Evolutionary conservation across 1,140 invertebrate species (phyloP), one percentile per base, ranked within the genome.

Genomic region (Zaprionus capensis): DNA sequence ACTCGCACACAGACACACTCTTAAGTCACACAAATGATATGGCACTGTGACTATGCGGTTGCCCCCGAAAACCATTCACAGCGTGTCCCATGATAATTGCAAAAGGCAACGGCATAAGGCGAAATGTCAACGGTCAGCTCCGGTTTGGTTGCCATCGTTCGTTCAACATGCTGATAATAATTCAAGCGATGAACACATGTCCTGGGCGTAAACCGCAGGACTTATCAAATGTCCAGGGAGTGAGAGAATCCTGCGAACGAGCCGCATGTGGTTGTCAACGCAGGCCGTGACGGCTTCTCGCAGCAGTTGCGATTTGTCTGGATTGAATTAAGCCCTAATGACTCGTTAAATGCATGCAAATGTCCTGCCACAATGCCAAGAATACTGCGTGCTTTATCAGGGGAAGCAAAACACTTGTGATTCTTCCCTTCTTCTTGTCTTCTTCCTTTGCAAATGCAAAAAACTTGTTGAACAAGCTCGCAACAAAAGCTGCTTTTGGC

Each of bases 131-230:
- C 83, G 75, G 76, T 59, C 68, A 77, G 78, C 11, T 5, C n/a
- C 2, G 41, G n/a, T 14, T 38, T 38, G 9, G 79, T 61, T 61
- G 28, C 73, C 61, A 1, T 41, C 14, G 5, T 41, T 41, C 81
- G 74, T 20, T 44, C 83, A 86, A 68, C 78, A 88, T 77, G 77
- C 79, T 81, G 85, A 88, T 90, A 88, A 88, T 88, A 88, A 90
- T 90, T 88, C 76, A 90, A 77, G 51, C 82, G 69, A 70, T 68
- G 72, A 80, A 66, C 65, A 55, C 80, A 74, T 59, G 51, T 65
- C 46, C 73, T 55, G 58, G 62, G 44, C 41, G 58, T 36, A 26
- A 64, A 64, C 84, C 80, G 36, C 83, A 88, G 77, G 73, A 59
- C 85, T 78, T 88, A 88, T 87, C 85, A 88, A 81, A 73, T 41